Base-by-base conservation (phyloP, 2,888 invertebrate species). In the Agrenia bidenticulata region DNA sequence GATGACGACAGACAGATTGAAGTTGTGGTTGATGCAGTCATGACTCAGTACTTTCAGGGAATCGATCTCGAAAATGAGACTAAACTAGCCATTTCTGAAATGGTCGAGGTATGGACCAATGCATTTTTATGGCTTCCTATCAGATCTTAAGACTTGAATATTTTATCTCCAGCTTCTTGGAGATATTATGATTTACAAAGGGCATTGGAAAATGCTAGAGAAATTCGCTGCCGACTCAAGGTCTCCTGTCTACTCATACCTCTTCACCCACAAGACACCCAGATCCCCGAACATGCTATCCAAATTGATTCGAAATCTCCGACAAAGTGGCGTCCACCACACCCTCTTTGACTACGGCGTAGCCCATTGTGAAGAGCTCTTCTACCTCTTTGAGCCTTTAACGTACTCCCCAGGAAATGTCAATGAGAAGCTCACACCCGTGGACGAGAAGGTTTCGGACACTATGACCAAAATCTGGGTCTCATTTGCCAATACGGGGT, bases 11-110 rank as follows among this genome's bases (percentile, higher is more conserved):
- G 68, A 2, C 67, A 73, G 9, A 26, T 67, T 21, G 71, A 72
- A 13, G 73, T 73, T 1, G 67, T 71, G 2, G 55, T 65, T 7
- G 65, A 76, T 39, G 73, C 75, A 0, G 73, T 76, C 13, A 62
- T 72, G 27, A 58, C 64, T 5, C 76, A 77, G 32, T 77, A 77
- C 55, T 76, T 77, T 53, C 63, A 72, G 5, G 71, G 64, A 9
- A 63, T 73, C 2, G 67, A 76, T 23, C 66, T 73, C 1, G 67
- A 56, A 23, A 73, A 74, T 53, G 68, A 69, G 9, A 73, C 72
- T 4, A 73, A 72, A 27, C 26, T 54, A 9, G 74, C 69, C 15
- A 68, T 73, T n/a, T 42, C 64, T 0, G 73, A 67, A 54, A 27
- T 73, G 11, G 39, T 50, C 17, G 72, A 70, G 24, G 70, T 74